Evolutionary conservation across 2,113 vertebrate species (phyloP).

Genomic region (Colius striatus): DNA sequence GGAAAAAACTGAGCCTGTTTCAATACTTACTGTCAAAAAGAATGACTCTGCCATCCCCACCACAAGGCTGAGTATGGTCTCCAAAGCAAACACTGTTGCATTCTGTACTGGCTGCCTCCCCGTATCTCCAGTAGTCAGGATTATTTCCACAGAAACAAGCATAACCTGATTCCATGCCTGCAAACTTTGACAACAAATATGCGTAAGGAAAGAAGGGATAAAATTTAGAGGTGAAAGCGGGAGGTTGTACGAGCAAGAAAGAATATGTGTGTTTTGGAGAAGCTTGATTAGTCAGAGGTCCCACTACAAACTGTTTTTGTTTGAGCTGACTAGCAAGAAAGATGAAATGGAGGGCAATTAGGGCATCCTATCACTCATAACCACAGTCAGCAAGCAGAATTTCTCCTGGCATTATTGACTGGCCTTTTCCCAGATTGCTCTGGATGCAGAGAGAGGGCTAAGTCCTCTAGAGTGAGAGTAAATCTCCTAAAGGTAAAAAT

Average conservation of each 20-base stretch:
- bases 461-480: not conserved
- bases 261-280: not conserved
- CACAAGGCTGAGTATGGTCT: constrained; percentile 94
- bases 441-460: not conserved
- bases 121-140: constrained; percentile 85
- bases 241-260: not conserved
- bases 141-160: constrained; percentile 97
- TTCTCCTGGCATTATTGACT: not conserved
- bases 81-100: constrained; percentile 97
- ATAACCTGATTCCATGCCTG: constrained; percentile 96
- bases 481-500: not conserved
- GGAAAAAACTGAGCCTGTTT: constrained; percentile 17
- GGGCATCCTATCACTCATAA: not conserved
- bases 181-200: constrained; percentile 83
- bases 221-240: not conserved
- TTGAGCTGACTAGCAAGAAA: not conserved
- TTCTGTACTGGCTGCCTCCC: constrained; percentile 89
- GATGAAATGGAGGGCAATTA: not conserved
- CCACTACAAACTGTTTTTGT: not conserved
- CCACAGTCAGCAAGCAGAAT: not conserved
- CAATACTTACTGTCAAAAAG: constrained; percentile 93
- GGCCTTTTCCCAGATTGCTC: not conserved
- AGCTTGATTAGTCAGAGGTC: not conserved
- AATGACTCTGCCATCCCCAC: constrained; percentile 95
- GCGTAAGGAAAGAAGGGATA: not conserved